Evolutionary conservation across 2,113 vertebrate species (phyloP).

Genomic region (Cynopterus brachyotis): DNA sequence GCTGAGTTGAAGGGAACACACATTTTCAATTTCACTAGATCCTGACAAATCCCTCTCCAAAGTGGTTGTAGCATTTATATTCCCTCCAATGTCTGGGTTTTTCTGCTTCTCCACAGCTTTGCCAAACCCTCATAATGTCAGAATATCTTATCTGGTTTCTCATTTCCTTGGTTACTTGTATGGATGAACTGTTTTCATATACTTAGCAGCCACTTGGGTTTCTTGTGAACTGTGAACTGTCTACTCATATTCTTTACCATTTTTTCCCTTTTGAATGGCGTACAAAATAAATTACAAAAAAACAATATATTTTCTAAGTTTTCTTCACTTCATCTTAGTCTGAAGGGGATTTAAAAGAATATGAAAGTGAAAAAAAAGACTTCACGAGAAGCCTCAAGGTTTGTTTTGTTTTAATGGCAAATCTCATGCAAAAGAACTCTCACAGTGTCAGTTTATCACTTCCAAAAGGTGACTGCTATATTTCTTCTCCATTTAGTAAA

Average conservation of each 20-base stretch:
- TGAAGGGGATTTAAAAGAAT: background rate
- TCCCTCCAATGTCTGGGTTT: background rate
- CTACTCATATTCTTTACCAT: background rate
- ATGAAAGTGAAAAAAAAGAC: background rate
- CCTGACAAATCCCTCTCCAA: background rate
- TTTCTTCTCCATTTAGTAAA: background rate
- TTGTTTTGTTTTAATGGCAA: conserved; percentile 15
- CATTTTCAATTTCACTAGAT: background rate
- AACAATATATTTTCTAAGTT: background rate
- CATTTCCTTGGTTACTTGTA: background rate
- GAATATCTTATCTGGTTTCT: background rate
- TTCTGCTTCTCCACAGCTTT: background rate
- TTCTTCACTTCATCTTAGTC: background rate
- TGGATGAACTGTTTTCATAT: background rate
- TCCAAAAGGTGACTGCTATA: background rate
- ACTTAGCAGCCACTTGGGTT: background rate
- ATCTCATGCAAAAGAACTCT: background rate
- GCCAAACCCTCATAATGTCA: background rate
- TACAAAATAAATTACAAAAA: conserved; percentile 8
- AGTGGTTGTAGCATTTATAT: background rate
- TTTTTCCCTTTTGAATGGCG: conserved; percentile 19
- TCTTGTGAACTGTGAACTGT: background rate
- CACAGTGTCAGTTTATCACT: background rate
- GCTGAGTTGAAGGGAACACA: background rate
- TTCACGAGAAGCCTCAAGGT: background rate